phyloP scores from a whole-genome alignment of 2,113 vertebrate species.

The Oryzias melastigma region DNA sequence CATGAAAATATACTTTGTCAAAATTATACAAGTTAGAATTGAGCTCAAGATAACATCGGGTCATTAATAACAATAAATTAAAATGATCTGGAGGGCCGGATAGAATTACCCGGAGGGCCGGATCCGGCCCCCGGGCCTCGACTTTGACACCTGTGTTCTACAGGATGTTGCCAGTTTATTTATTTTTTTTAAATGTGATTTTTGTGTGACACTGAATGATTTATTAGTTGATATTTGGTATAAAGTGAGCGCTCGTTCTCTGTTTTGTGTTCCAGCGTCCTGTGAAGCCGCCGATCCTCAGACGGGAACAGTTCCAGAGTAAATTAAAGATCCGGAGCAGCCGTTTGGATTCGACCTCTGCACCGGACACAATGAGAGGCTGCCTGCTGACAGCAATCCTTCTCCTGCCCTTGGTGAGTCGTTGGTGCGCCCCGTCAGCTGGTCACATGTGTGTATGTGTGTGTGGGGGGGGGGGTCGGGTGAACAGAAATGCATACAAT shows the following conservation, averaged over 20 bases:
- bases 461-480: not conserved
- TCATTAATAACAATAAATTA: no score
- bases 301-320: conserved; percentile 38
- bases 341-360: conserved; percentile 24
- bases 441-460: conserved; percentile 5
- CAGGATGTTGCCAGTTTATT: no score
- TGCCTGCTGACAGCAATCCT: conserved; percentile 67
- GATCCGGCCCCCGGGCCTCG: no score
- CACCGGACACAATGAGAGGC: conserved; percentile 60
- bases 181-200: no score
- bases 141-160: no score
- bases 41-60: no score
- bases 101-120: no score
- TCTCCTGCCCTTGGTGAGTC: conserved; percentile 71
- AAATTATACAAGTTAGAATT: no score
- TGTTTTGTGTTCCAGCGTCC: conserved; percentile 52
- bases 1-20: no score
- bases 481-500: conserved; percentile 9
- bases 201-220: no score
- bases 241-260: not conserved
- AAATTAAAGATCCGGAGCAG: conserved; percentile 22
- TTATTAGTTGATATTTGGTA: not conserved
- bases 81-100: no score
- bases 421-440: conserved; percentile 8
- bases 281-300: conserved; percentile 43